Base-by-base conservation (phyloP, 2,888 invertebrate species). In the Cistogaster globosa region DNA sequence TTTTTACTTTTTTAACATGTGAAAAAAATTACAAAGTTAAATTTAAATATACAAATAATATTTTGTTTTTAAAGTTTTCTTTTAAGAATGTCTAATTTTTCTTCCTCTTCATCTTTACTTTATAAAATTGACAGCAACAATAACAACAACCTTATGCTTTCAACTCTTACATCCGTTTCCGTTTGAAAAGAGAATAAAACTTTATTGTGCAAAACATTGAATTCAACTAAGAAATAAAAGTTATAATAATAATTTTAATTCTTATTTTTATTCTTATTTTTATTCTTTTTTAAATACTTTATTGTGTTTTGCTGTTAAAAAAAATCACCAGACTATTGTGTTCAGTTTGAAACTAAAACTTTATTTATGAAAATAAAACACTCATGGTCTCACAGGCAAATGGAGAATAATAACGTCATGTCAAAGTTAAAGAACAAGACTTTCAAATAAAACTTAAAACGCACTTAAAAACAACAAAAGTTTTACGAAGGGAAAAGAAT, bases 161-260 rank as follows among this genome's bases (percentile, higher is more conserved):
- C 45, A 77, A 72, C 63, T 71, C 71, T 74, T 74, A 81, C 74
- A 77, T 77, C 81, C 74, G 81, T 81, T 84, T 77, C 84, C 77
- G 77, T 48, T 81, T 68, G 38, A 84, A 68, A 57, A 74, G 74
- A 74, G 74, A 74, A 63, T 42, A 60, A 68, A 81, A 81, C 57
- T 81, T 81, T 81, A 62, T 69, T 71, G 63, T 77, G 51, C 16
- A 42, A 77, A 67, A 67, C 71, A 71, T 72, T 45, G 48, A 67
- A 53, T 65, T 69, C 42, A 67, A 72, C 53, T 76, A 58, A 67
- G 53, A 83, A 71, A 69, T 71, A 71, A 76, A 83, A 76, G 68
- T 69, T 65, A 36, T 38, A 36, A 22, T 38, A 36, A 22, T n/a
- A 48, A 58, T 14, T 51, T 20, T 36, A 8, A 48, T 75, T 63